Evolutionary conservation across 2,888 invertebrate genomes (phyloP).

Genomic region (Morinoia aosen): DNA sequence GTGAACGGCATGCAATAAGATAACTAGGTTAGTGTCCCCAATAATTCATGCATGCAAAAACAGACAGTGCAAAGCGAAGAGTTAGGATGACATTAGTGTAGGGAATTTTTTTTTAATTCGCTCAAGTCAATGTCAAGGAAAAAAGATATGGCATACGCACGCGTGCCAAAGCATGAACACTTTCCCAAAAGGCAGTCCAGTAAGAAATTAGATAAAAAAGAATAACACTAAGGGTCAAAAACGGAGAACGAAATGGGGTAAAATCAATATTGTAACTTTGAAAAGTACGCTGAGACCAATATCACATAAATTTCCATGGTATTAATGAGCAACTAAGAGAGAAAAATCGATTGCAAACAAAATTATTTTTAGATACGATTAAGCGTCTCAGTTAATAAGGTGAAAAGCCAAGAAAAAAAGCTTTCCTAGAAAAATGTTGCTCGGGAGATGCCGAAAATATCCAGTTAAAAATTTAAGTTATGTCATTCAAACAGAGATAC

Average conservation of each 20-base stretch:
- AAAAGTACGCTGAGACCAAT: neutral
- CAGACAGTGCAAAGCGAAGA: neutral
- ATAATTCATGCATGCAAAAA: neutral
- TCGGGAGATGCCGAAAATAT: neutral
- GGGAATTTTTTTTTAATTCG: neutral
- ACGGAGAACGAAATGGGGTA: neutral
- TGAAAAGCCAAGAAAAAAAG: neutral
- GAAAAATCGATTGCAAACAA: neutral
- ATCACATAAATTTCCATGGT: neutral
- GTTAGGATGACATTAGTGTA: neutral
- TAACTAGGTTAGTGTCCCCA: neutral
- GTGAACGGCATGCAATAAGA: neutral
- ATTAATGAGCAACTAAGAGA: neutral
- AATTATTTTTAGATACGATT: neutral
- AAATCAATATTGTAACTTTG: neutral
- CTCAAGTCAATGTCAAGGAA: neutral
- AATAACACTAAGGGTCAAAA: too few species aligned
- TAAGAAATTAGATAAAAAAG: too few species aligned
- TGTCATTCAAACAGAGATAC: neutral
- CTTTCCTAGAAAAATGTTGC: neutral
- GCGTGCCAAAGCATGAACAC: neutral
- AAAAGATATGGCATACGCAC: neutral
- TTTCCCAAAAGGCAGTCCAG: neutral
- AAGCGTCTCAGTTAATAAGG: neutral
- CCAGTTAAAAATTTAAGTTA: neutral